phyloP scores from a whole-genome alignment of 2,113 vertebrate genomes.

The Rhegmatorhina hoffmannsi region DNA sequence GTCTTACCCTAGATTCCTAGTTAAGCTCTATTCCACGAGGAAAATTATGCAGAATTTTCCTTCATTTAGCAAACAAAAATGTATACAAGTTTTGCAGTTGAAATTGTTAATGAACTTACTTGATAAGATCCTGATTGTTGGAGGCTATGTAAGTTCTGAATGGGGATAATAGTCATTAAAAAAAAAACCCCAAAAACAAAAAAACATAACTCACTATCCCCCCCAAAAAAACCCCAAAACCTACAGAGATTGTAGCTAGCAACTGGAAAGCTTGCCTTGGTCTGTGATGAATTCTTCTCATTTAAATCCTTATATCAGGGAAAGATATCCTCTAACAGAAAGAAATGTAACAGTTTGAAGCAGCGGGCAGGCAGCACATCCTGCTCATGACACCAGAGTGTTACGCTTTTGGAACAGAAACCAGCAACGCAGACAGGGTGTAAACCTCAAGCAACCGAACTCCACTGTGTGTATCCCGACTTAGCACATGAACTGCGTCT shows the following conservation, averaged over 20 bases:
- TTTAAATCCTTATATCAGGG: not conserved
- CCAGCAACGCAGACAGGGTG: not conserved
- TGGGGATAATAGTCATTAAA: not conserved
- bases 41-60: not conserved
- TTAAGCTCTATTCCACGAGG: not conserved
- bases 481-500: not conserved
- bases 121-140: not conserved
- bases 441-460: not conserved
- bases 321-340: not conserved
- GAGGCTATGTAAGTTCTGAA: not conserved
- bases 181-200: too few species aligned
- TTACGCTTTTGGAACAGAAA: not conserved
- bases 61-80: not conserved
- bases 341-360: not conserved
- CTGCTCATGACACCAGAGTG: not conserved
- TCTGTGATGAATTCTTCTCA: not conserved
- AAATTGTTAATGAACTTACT: not conserved
- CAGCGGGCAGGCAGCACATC: not conserved
- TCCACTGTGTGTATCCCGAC: not conserved
- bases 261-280: not conserved
- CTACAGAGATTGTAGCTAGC: not conserved
- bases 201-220: too few species aligned
- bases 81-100: not conserved
- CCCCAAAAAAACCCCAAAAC: accelerated
- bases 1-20: not conserved